Conservation (phyloP, 1,140 invertebrate genomes). For the Wiebesia pumilae region DNA sequence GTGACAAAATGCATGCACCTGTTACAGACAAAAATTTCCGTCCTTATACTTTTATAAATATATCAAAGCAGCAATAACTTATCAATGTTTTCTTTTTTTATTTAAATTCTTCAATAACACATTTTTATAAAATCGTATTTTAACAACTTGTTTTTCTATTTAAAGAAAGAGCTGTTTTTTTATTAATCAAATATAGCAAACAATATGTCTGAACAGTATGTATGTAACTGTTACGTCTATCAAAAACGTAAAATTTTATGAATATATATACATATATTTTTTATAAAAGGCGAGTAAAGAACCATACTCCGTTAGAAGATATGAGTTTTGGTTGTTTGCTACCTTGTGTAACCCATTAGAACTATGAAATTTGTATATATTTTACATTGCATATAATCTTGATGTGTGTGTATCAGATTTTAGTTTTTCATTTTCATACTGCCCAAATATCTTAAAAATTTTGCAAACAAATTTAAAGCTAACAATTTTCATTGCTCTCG, state of each 20-base stretch:
- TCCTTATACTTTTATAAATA: constrained; percentile 19
- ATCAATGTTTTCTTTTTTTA: not conserved
- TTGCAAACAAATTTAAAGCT: not conserved
- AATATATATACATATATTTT: constrained; percentile 57
- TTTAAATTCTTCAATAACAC: not conserved
- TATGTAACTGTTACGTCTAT: constrained; percentile 35
- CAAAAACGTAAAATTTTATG: constrained; percentile 46
- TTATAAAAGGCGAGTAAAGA: constrained; percentile 57
- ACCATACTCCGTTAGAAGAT: not conserved
- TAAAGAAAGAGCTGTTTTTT: not conserved
- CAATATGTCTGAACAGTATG: constrained; percentile 42
- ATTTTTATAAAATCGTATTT: not conserved
- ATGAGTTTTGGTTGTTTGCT: constrained; percentile 14
- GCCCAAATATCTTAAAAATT: not conserved
- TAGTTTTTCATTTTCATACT: constrained; percentile 50
- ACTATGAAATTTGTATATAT: constrained; percentile 61
- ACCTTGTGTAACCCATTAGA: constrained; percentile 28
- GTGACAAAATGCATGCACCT: constrained; percentile 25
- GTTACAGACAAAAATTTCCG: constrained; percentile 31
- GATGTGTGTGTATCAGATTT: constrained; percentile 45
- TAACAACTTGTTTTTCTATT: not conserved
- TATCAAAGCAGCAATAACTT: constrained; percentile 18
- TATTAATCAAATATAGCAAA: constrained; percentile 55
- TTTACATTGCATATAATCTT: constrained; percentile 58
- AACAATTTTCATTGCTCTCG: not conserved